Evolutionary conservation across 2,113 vertebrate genomes (phyloP), one percentile per base, ranked within the genome.

Genomic region (Urocynchramus pylzowi): DNA sequence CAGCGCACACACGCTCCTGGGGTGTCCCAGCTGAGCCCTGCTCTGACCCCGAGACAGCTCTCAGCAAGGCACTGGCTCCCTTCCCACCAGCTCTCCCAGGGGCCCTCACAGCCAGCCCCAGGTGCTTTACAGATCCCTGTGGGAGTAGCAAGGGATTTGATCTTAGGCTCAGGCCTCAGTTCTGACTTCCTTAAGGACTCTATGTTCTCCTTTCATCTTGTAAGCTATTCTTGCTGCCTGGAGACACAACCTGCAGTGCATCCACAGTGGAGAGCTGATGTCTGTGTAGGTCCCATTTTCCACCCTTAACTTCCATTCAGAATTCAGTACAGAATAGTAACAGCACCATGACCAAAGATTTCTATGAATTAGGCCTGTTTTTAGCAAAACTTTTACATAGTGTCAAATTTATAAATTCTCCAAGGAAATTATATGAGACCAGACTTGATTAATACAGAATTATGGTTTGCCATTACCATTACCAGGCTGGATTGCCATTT

Each of bases 1-100:
- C 70, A 30, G 57, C 7, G 49, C 79, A 11, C 53, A 44, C 12
- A 7, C 27, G 44, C 28, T 27, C 5, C 33, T 1, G 12, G 19
- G 24, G 22, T 60, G 11, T 60, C 1, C 26, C 57, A 57, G 53
- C 28, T 11, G 7, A 1, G 2, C 30, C 3, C 16, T 1, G 9
- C 59, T 53, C 39, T 47, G 81, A 54, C 23, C 33, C 0, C 0
- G 17, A 2, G 9, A 57, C 45, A 54, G 60, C n/a, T 49, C 50
- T 35, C 2, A 4, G 37, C 2, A 10, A 71, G 52, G 56, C 3
- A 2, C 64, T 44, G 77, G 21, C 52, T 76, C 27, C 49, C 23
- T 42, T 74, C 78, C 45, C 65, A 18, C 8, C 23, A 10, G 28
- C 26, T 65, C 37, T 65, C n/a, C 42, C 3, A 3, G 7, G 65